Evolutionary conservation across 2,113 vertebrate genomes (phyloP), one percentile per base, ranked within the genome.

Genomic region (Phyllopteryx taeniolatus): DNA sequence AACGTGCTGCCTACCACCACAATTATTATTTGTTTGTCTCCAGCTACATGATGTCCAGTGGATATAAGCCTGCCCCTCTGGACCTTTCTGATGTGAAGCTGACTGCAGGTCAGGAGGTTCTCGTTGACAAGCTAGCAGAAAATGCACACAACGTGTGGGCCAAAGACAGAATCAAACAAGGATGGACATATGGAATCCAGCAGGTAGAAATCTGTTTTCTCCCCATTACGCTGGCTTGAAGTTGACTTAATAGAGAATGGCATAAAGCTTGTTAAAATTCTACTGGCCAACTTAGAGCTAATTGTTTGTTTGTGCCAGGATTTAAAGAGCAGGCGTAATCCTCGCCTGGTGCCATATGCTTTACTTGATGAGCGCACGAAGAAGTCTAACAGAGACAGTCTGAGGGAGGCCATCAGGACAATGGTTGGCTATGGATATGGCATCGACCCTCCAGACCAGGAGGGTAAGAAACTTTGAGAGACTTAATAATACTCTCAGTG

Each of bases 61-160:
- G 96, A 79, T 99, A 99, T 79, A 99, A 98, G 89, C 98, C 98
- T 88, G 92, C 95, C 57, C 98, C 98, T 79, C 94, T 99, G 86
- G 96, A 98, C 44, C 95, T 99, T 87, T 95, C 95, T 91, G 95
- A 98, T 57, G 94, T 99, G 82, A 99, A 97, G 80, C 88, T 99
- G 57, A 93, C 91, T 57, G 91, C 94, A 68, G 93, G 96, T 85
- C 97, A 99, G 91, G 97, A 99, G 91, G 87, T 95, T 92, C 92
- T 99, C 77, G 97, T 99, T 88, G 97, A 99, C 87, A 99, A 94
- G 88, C 92, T 99, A 87, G 98, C 98, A 74, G 98, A 99, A 91
- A 99, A 99, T 44, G 97, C 97, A n/a, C 98, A 99, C 83, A 99
- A 99, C 33, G 96, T 99, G 85, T 99, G 97, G 97, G 97, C 97